phyloP scores from a whole-genome alignment of 2,888 invertebrate species.

The Pseudeuparius sepicola region DNA sequence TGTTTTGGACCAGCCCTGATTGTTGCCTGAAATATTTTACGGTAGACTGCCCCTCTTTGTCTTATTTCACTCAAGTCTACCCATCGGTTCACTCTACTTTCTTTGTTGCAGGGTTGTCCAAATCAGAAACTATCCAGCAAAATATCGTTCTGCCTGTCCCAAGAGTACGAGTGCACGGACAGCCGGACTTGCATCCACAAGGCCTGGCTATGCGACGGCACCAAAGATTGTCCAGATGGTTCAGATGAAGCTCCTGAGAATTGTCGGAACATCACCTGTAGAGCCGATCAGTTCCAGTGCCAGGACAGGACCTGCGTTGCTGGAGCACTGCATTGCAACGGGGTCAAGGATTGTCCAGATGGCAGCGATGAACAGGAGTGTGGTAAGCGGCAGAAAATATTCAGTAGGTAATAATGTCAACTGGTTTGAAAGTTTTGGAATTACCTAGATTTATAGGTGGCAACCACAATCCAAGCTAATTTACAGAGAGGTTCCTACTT shows the following conservation, averaged over 20 bases:
- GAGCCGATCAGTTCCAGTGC: constrained; percentile 81
- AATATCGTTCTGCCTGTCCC: constrained; percentile 55
- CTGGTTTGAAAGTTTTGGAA: neutral
- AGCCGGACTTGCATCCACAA: constrained; percentile 70
- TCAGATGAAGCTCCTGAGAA: constrained; percentile 62
- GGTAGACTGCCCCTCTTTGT: too few species aligned
- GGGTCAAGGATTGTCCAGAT: constrained; percentile 71
- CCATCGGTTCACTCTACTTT: too few species aligned
- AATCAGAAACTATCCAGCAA: constrained; percentile 44
- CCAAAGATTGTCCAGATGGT: constrained; percentile 72
- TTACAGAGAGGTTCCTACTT: too few species aligned
- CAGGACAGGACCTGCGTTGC: constrained; percentile 64
- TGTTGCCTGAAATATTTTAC: too few species aligned
- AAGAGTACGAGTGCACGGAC: constrained; percentile 73
- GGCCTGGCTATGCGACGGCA: constrained; percentile 78
- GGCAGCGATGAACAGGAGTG: constrained; percentile 80
- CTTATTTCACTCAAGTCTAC: too few species aligned
- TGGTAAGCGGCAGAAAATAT: constrained; percentile 39
- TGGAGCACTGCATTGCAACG: constrained; percentile 64
- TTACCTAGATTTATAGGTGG: constrained; percentile 4
- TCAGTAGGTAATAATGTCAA: neutral
- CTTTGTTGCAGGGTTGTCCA: constrained; percentile 54
- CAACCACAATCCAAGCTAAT: too few species aligned
- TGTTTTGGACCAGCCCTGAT: too few species aligned
- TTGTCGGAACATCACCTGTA: constrained; percentile 67